Conservation (phyloP, 2,888 invertebrate species). For the Cephalotes varians region DNA sequence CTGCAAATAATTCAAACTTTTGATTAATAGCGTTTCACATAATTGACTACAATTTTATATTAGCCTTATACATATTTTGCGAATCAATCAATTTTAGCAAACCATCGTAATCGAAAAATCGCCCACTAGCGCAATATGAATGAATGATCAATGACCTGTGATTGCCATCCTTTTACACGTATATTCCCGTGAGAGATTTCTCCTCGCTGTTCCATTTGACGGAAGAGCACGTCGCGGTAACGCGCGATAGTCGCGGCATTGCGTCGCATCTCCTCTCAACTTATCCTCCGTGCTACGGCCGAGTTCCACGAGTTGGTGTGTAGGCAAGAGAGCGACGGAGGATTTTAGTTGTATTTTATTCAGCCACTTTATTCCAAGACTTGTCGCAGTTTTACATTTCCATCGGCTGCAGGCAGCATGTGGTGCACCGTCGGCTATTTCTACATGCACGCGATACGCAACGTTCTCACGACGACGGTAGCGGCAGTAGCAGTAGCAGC, state of each 20-base stretch:
- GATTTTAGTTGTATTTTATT: conserved; percentile 85
- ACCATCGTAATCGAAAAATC: neutral
- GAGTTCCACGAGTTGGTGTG: conserved; percentile 54
- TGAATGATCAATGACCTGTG: conserved; percentile 10
- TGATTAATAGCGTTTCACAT: neutral
- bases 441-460: conserved; percentile 67
- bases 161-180: conserved; percentile 12
- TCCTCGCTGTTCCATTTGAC: conserved; percentile 56
- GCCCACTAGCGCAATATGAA: neutral
- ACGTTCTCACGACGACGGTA: conserved; percentile 57
- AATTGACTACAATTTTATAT: neutral
- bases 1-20: neutral
- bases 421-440: conserved; percentile 80
- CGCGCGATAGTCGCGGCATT: conserved; percentile 57
- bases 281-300: conserved; percentile 41
- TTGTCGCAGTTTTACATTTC: conserved; percentile 84
- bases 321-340: conserved; percentile 66
- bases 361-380: conserved; percentile 84
- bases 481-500: conserved; percentile 65
- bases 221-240: conserved; percentile 45
- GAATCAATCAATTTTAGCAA: neutral
- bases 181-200: conserved; percentile 57
- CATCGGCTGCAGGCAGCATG: conserved; percentile 80
- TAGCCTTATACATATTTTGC: neutral
- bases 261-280: conserved; percentile 50